Conservation (phyloP, 2,888 invertebrate genomes). For the Drosophila rellima region DNA sequence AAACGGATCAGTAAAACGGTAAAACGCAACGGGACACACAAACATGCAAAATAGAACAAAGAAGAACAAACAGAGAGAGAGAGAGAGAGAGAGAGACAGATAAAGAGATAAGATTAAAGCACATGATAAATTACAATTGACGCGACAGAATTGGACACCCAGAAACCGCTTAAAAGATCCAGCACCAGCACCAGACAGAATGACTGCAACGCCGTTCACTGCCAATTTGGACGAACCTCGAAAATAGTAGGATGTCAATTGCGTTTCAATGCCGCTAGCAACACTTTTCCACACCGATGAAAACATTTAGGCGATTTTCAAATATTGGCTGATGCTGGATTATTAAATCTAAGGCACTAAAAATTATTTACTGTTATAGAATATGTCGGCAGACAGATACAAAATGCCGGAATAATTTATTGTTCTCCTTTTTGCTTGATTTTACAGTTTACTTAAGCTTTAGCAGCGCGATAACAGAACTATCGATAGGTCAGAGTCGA, state of each 20-base stretch:
- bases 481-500: constrained; percentile 31
- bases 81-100: background rate
- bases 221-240: constrained; percentile 86
- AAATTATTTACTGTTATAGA: constrained; percentile 57
- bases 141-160: constrained; percentile 66
- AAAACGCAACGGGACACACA: constrained; percentile 3
- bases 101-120: constrained; percentile 46
- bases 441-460: constrained; percentile 22
- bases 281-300: constrained; percentile 88
- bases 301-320: constrained; percentile 85
- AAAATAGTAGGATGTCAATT: constrained; percentile 89
- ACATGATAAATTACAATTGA: constrained; percentile 68
- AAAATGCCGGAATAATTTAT: constrained; percentile 42
- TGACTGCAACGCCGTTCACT: constrained; percentile 30
- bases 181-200: constrained; percentile 53
- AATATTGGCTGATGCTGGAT: constrained; percentile 16
- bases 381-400: constrained; percentile 22
- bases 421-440: constrained; percentile 9
- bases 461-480: constrained; percentile 25
- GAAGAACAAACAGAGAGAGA: constrained; percentile 29
- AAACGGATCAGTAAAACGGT: constrained; percentile 15
- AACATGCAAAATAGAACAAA: constrained; percentile 35
- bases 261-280: constrained; percentile 88
- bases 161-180: constrained; percentile 61
- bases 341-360: constrained; percentile 40